phyloP scores from a whole-genome alignment of 2,797 vertebrate species.

The Liparis tanakae region DNA sequence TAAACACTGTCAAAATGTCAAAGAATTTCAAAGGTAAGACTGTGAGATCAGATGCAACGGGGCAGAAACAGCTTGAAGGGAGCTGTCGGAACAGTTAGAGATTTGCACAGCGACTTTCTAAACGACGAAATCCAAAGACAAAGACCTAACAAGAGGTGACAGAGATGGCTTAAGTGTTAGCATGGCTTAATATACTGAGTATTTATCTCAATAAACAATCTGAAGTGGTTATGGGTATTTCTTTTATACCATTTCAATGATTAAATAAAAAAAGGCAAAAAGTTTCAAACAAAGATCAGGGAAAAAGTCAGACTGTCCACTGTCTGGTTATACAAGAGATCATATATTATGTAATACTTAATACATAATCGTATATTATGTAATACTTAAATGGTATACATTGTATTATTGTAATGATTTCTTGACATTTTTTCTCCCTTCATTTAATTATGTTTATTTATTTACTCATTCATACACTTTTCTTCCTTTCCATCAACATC shows the following conservation, averaged over 20 bases:
- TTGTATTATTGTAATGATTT: too few species aligned
- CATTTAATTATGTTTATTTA: too few species aligned
- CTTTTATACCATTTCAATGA: not conserved
- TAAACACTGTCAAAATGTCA: constrained; percentile 32
- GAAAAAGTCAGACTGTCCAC: not conserved
- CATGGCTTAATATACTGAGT: not conserved
- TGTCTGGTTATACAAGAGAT: not conserved
- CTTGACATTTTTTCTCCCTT: too few species aligned
- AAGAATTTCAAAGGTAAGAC: constrained; percentile 55
- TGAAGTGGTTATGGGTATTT: not conserved
- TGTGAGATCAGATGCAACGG: constrained; percentile 52
- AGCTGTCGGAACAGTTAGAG: constrained; percentile 17
- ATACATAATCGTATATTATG: not conserved
- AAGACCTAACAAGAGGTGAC: constrained; percentile 6
- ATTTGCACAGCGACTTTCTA: constrained; percentile 12
- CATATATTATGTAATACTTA: not conserved
- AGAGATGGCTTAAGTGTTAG: not conserved
- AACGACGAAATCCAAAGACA: constrained; percentile 20
- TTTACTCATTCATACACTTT: too few species aligned
- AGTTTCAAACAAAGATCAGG: not conserved
- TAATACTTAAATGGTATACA: not conserved
- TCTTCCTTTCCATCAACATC: too few species aligned
- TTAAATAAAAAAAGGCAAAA: not conserved
- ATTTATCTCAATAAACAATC: not conserved
- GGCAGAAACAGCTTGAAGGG: constrained; percentile 41